Conservation (phyloP, 2,113 vertebrate species). For the Syrmaticus mikado region DNA sequence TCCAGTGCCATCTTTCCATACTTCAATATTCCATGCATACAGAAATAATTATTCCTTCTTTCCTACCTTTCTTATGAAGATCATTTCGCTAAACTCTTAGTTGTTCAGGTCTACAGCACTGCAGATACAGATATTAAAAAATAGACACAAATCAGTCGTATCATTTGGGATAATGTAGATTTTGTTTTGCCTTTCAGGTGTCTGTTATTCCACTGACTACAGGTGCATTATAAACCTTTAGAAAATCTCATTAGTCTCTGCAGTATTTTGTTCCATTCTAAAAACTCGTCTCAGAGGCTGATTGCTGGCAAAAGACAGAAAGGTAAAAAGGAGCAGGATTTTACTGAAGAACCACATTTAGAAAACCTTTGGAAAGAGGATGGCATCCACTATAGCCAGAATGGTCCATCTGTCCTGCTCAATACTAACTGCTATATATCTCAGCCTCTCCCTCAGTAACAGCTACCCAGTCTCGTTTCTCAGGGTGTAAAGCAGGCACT, state of each 20-base stretch:
- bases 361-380: background rate
- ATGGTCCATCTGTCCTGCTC: background rate
- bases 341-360: background rate
- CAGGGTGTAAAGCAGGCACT: background rate
- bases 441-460: background rate
- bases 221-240: background rate
- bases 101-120: background rate
- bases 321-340: background rate
- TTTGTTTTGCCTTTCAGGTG: background rate
- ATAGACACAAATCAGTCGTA: background rate
- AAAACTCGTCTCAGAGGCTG: background rate
- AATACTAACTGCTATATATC: background rate
- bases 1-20: background rate
- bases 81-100: background rate
- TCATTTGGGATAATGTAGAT: background rate
- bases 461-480: background rate
- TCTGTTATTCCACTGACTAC: background rate
- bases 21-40: background rate
- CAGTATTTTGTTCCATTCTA: background rate
- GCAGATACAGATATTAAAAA: background rate
- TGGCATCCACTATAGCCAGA: background rate
- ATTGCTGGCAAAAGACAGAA: background rate
- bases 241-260: background rate
- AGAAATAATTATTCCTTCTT: background rate
- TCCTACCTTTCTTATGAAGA: background rate